phyloP scores from a whole-genome alignment of 2,113 vertebrate genomes.

The Triplophysa siluroides region DNA sequence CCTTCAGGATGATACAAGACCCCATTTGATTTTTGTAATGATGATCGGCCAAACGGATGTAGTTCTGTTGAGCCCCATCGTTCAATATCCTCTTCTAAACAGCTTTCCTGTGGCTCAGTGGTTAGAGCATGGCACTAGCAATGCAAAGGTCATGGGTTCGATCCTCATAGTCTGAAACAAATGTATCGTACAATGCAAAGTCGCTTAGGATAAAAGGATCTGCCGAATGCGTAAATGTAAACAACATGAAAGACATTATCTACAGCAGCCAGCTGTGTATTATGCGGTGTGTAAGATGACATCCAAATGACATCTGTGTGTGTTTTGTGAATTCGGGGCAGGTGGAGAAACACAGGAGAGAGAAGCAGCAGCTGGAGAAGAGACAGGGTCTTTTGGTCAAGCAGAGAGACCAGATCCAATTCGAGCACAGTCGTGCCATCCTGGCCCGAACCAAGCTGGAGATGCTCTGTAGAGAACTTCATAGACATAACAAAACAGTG shows the following conservation, averaged over 20 bases:
- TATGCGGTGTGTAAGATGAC: background rate
- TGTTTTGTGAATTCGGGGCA: conserved; percentile 54
- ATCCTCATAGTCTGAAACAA: too few relatives aligned
- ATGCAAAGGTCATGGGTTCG: too few relatives aligned
- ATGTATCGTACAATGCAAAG: too few relatives aligned
- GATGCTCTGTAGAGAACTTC: conserved; percentile 87
- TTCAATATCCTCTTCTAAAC: conserved; percentile 20
- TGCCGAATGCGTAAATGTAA: too few relatives aligned
- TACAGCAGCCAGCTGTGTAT: conserved; percentile 8
- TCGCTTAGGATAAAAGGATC: too few relatives aligned
- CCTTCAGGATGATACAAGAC: background rate
- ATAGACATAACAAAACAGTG: conserved; percentile 84
- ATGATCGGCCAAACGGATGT: background rate
- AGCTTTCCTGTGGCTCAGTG: too few relatives aligned
- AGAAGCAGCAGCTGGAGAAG: conserved; percentile 81
- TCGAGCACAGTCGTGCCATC: conserved; percentile 79
- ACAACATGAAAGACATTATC: background rate
- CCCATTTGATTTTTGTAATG: too few relatives aligned
- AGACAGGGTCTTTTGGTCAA: conserved; percentile 76
- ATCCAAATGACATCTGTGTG: conserved; percentile 18
- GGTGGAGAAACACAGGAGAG: conserved; percentile 77
- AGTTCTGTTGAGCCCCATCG: background rate
- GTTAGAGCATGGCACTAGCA: too few relatives aligned
- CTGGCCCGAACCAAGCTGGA: conserved; percentile 88
- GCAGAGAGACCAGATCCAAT: conserved; percentile 85